Conservation (phyloP, 2,113 vertebrate genomes). For the Hepsetus odoe region DNA sequence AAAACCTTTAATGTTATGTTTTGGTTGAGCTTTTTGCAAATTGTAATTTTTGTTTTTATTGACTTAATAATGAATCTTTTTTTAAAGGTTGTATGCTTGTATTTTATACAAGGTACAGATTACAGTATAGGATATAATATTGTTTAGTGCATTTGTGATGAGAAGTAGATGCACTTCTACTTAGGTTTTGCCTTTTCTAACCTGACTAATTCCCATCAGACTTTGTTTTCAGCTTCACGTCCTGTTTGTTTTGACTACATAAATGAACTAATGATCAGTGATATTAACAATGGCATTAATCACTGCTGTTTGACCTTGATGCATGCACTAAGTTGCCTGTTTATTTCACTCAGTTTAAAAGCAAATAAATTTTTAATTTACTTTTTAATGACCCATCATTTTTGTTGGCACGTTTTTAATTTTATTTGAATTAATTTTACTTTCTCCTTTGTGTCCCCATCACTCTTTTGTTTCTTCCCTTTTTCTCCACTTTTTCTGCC, state of each 20-base stretch:
- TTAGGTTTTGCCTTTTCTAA: not conserved
- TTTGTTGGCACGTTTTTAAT: constrained; percentile 80
- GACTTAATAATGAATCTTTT: not conserved
- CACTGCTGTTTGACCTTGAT: constrained; percentile 57
- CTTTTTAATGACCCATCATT: constrained; percentile 82
- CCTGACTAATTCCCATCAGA: constrained; percentile 21
- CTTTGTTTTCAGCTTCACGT: constrained; percentile 3
- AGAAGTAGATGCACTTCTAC: not conserved
- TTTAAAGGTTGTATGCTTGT: not conserved
- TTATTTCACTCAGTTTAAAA: no score
- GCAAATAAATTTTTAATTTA: constrained; percentile 59
- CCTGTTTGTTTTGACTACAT: constrained; percentile 32
- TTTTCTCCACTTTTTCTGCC: constrained; percentile 68
- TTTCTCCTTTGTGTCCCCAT: constrained; percentile 81
- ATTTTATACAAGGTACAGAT: not conserved
- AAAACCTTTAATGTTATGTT: no score
- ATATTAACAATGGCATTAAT: constrained; percentile 69
- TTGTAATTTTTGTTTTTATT: not conserved
- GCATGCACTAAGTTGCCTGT: constrained; percentile 61
- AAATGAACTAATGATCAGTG: constrained; percentile 20
- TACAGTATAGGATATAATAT: no score
- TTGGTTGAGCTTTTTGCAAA: not conserved
- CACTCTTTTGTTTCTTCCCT: constrained; percentile 71
- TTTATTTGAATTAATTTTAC: constrained; percentile 81
- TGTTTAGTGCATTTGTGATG: constrained; percentile 12